Evolutionary conservation across 2,113 vertebrate species (phyloP).

Genomic region (Paracanthobrama guichenoti): DNA sequence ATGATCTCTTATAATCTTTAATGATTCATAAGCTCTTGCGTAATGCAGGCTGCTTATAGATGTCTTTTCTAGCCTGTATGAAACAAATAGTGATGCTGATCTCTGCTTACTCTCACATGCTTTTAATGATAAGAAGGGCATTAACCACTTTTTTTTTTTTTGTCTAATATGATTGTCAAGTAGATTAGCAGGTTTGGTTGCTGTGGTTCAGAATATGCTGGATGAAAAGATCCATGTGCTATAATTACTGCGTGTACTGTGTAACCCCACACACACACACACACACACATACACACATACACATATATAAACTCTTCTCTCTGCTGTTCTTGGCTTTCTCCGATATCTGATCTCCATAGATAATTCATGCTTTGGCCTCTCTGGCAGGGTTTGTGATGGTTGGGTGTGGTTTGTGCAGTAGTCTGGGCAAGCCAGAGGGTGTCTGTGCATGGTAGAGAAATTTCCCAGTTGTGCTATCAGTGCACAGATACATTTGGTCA

Average conservation of each 20-base stretch:
- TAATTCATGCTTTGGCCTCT: conserved; percentile 41
- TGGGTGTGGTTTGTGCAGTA: conserved; percentile 31
- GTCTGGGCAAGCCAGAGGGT: conserved; percentile 17
- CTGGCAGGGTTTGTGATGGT: conserved; percentile 36
- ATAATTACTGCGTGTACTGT: neutral
- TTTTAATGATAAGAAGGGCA: neutral
- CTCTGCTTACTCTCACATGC: neutral
- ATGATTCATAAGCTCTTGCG: conserved; percentile 20
- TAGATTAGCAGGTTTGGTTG: neutral
- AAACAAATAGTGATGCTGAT: conserved; percentile 4
- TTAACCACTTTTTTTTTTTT: neutral
- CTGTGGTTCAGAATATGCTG: neutral
- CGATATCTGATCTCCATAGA: conserved; percentile 38
- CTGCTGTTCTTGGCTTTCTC: conserved; percentile 18
- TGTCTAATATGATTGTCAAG: conserved; percentile 15
- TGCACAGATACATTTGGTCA: neutral
- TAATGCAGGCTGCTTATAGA: neutral
- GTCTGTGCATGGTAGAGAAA: conserved; percentile 11
- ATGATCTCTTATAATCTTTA: conserved; percentile 10
- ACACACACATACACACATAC: no score
- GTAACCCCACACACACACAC: no score
- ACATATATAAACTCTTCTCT: neutral
- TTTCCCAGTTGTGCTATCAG: neutral
- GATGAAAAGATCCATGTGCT: neutral
- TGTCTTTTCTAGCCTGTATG: neutral